Evolutionary conservation across 2,113 vertebrate species (phyloP), one percentile per base, ranked within the genome.

Genomic region (Pampusana beccarii): DNA sequence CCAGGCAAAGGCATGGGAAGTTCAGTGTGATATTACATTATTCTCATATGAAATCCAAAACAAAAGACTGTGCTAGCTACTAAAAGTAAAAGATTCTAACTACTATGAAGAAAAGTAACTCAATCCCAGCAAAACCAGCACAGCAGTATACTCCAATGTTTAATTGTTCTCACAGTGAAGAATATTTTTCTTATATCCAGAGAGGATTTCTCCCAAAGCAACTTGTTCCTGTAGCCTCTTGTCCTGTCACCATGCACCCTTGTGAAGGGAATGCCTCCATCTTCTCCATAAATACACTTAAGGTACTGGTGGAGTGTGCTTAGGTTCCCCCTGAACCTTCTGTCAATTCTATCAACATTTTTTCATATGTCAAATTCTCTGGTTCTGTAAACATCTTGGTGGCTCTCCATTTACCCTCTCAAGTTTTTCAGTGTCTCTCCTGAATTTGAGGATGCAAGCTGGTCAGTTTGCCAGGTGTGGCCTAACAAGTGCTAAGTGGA

Each of bases 201-300:
- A 72, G 16, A 56, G 5, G 89, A 71, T 26, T 93, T 71, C 7
- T 54, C 3, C 46, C 0, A 3, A 78, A 71, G 9, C 1, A 66
- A 17, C 5, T 67, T 72, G 15, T 72, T 92, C 14, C 48, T 0
- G 0, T 87, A 64, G 20, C 73, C 16, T 58, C 72, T n/a, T 28
- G n/a, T n/a, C n/a, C n/a, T n/a, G n/a, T 66, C 5, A 16, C 21
- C 2, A 33, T 16, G 3, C 9, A 36, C 3, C 3, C 3, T 64
- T 80, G 7, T 34, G 16, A 88, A 66, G 16, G 79, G 2, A 44
- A 2, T 51, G 56, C 9, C 7, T 64, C 7, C 16, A n/a, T 11
- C 16, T 71, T 77, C 29, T 44, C 28, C 40, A 4, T 40, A 86
- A 72, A 28, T 65, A 65, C 24, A 36, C 5, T 19, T 20, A 21